Evolutionary conservation across 35 echinoderm and acorn worm genomes (phyloP).

Genomic region (Anneissia japonica): DNA sequence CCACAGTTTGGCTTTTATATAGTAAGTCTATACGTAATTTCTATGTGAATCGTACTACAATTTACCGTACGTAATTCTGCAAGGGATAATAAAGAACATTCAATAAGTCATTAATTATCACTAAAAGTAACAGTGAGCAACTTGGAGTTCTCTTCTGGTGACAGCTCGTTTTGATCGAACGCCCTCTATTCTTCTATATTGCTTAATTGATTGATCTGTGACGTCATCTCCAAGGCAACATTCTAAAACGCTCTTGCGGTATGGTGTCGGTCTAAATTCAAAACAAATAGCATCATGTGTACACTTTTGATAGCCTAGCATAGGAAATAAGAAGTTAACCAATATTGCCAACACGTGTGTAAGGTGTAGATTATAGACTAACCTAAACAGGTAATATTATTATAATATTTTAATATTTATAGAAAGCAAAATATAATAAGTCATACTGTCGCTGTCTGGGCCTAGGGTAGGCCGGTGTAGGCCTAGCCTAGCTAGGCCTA

Average conservation of each 20-base stretch:
- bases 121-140: too few relatives aligned
- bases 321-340: neutral
- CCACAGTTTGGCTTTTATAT: too few relatives aligned
- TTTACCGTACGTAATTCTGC: too few relatives aligned
- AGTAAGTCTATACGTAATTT: too few relatives aligned
- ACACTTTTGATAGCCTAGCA: neutral
- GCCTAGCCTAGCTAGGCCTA: too few relatives aligned
- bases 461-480: neutral
- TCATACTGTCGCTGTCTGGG: neutral
- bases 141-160: too few relatives aligned
- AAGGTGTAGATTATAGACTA: neutral
- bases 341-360: neutral
- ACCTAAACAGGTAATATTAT: neutral
- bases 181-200: neutral
- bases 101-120: too few relatives aligned
- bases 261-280: neutral
- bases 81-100: too few relatives aligned
- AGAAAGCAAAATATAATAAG: too few relatives aligned
- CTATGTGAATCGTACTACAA: too few relatives aligned
- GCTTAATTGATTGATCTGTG: neutral
- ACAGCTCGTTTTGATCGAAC: neutral
- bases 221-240: conserved; percentile 59
- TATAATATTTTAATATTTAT: neutral
- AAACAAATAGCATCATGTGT: neutral
- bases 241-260: conserved; percentile 23